Base-by-base conservation (phyloP, 2,113 vertebrate species). In the Hyaena hyaena region DNA sequence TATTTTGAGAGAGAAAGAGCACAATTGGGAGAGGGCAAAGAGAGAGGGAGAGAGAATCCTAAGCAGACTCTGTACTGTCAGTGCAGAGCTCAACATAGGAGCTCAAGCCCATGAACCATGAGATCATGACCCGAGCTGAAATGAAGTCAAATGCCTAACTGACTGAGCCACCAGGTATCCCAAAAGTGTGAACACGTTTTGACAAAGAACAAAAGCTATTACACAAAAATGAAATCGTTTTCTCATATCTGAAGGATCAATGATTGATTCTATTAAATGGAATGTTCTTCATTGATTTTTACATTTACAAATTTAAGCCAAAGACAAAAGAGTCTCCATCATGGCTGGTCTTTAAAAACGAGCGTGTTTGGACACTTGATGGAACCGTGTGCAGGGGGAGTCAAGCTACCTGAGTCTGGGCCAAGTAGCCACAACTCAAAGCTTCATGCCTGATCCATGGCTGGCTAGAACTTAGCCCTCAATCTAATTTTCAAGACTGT, bases 361-460 rank as follows among this genome's bases (percentile, higher is more conserved):
- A 63, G 81, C 0, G 0, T 24, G 0, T 8, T 8, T 10, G 31
- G 35, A 5, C 31, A 28, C 7, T 24, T 58, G 33, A 50, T 53
- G 50, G 10, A 63, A 15, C 23, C 10, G 19, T 39, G 19, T n/a
- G 4, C 7, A 19, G 5, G 15, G 28, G 1, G 1, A 23, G n/a
- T 19, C 66, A 39, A 17, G 1, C 28, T 26, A 19, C 28, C 15
- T 76, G 58, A 76, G 14, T 65, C 31, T 77, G 74, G 28, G 26
- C 8, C 48, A 77, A 43, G 35, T 0, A 58, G 6, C 10, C 16
- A 19, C 5, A 73, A 7, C 11, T 86, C 28, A 85, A 10, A 71
- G 33, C 12, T 45, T 81, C 19, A 92, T 23, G 50, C 28, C 23
- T 26, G 33, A 81, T 28, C 28, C 31, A 12, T 33, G 48, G 39